Percentiles rank a stretch among this genome's conserved stretches.
phyloP scores from a whole-genome alignment of 2,797 vertebrate genomes.

The Bradypodion pumilum region DNA sequence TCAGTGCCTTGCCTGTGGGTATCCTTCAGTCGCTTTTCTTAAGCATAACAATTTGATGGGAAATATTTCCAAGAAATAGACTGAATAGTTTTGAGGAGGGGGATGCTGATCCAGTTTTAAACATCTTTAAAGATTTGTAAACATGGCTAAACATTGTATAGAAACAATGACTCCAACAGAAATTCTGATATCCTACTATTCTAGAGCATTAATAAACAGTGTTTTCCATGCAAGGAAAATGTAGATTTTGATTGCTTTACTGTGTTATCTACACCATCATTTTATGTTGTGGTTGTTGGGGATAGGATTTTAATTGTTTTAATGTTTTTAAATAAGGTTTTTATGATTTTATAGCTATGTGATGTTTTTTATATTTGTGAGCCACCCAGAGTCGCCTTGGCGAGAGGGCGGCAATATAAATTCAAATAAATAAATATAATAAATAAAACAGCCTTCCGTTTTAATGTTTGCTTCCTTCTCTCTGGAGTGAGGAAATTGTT shows the following conservation, averaged over 20 bases:
- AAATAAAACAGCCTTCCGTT: background rate
- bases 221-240: background rate
- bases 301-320: too few relatives aligned
- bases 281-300: too few relatives aligned
- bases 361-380: too few relatives aligned
- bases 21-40: too few relatives aligned
- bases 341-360: too few relatives aligned
- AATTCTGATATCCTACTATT: background rate
- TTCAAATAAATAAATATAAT: too few relatives aligned
- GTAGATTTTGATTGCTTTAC: background rate
- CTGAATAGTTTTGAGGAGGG: background rate
- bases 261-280: background rate
- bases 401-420: too few relatives aligned
- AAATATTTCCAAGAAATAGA: background rate
- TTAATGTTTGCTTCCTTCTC: background rate
- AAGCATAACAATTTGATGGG: background rate
- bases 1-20: too few relatives aligned
- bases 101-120: background rate
- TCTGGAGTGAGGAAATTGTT: background rate
- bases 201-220: background rate
- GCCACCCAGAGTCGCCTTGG: too few relatives aligned
- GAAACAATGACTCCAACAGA: background rate
- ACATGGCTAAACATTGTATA: too few relatives aligned
- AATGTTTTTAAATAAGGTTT: too few relatives aligned
- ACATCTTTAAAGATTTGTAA: too few relatives aligned